Evolutionary conservation across 2,113 vertebrate species (phyloP).

Genomic region (Climacteris rufus): DNA sequence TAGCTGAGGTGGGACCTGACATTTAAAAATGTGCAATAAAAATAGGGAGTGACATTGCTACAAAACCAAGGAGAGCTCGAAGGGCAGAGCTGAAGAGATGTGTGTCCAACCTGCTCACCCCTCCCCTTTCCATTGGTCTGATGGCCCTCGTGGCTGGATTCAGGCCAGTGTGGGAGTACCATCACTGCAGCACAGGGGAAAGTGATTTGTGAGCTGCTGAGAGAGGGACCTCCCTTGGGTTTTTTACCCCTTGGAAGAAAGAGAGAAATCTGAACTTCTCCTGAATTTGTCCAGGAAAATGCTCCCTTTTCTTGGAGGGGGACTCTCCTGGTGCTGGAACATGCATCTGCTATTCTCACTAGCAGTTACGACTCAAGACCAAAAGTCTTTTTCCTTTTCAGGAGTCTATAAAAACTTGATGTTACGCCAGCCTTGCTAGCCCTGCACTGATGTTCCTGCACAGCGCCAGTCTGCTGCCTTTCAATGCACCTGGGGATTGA

Average conservation of each 20-base stretch:
- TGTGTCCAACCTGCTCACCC: not conserved
- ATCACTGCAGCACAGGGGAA: not conserved
- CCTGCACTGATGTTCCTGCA: not conserved
- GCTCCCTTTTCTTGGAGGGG: constrained; percentile 41
- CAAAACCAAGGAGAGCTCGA: not conserved
- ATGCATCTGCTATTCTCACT: constrained; percentile 11
- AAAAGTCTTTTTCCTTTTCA: constrained; percentile 37
- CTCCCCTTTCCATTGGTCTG: not conserved
- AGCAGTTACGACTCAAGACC: not conserved
- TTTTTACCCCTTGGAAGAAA: not conserved
- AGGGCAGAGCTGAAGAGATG: not conserved
- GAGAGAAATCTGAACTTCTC: not conserved
- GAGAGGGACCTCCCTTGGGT: not conserved
- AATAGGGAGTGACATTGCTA: not conserved
- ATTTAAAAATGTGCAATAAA: not conserved
- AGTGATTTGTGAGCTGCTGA: not conserved
- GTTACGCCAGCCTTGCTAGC: constrained; percentile 37
- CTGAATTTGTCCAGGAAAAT: constrained; percentile 36
- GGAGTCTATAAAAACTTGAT: constrained; percentile 58
- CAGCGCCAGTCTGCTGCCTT: not conserved
- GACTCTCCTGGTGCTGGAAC: not conserved
- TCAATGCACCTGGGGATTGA: not conserved
- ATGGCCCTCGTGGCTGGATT: not conserved
- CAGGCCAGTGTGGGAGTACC: not conserved
- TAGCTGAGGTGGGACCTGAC: not conserved